phyloP scores from a whole-genome alignment of 2,888 invertebrate genomes.

The Thymelicus sylvestris region DNA sequence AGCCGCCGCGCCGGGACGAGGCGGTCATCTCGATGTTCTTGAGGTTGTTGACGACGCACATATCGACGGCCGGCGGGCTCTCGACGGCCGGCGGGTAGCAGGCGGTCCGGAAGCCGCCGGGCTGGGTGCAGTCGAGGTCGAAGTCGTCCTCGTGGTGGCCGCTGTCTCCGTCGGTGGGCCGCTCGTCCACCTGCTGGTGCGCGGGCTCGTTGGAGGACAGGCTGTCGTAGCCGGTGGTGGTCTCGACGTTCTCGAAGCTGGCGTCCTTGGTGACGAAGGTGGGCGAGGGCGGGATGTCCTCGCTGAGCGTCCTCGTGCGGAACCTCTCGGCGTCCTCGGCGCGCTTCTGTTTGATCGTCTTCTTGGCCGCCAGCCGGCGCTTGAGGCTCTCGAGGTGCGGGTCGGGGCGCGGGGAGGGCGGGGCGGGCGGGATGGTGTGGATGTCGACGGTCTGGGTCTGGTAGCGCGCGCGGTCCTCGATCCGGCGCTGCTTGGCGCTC shows the following conservation, averaged over 20 bases:
- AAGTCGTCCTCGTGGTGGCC: conserved; percentile 90
- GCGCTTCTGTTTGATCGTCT: conserved; percentile 83
- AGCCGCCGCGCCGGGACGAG: conserved; percentile 56
- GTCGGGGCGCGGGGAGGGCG: conserved; percentile 52
- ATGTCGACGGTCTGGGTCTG: conserved; percentile 87
- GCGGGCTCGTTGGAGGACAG: conserved; percentile 74
- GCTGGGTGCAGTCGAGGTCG: conserved; percentile 85
- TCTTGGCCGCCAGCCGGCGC: conserved; percentile 72
- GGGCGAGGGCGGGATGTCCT: conserved; percentile 79
- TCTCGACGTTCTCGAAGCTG: conserved; percentile 76
- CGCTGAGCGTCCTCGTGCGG: conserved; percentile 88
- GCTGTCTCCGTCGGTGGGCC: conserved; percentile 79
- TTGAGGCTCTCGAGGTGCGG: conserved; percentile 72
- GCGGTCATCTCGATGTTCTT: conserved; percentile 78
- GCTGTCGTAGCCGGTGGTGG: conserved; percentile 79
- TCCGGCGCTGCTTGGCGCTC: conserved; percentile 87
- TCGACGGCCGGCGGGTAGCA: too few relatives aligned
- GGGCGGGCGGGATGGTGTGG: conserved; percentile 57
- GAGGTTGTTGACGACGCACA: conserved; percentile 76
- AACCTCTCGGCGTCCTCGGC: conserved; percentile 89
- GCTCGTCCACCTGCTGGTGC: conserved; percentile 69
- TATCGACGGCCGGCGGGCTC: conserved; percentile 68
- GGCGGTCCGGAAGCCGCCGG: conserved; percentile 67
- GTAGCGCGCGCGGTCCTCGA: conserved; percentile 88
- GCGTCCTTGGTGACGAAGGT: conserved; percentile 76